Evolutionary conservation across 2,888 invertebrate genomes (phyloP).

Genomic region (Drosophila antonietae): DNA sequence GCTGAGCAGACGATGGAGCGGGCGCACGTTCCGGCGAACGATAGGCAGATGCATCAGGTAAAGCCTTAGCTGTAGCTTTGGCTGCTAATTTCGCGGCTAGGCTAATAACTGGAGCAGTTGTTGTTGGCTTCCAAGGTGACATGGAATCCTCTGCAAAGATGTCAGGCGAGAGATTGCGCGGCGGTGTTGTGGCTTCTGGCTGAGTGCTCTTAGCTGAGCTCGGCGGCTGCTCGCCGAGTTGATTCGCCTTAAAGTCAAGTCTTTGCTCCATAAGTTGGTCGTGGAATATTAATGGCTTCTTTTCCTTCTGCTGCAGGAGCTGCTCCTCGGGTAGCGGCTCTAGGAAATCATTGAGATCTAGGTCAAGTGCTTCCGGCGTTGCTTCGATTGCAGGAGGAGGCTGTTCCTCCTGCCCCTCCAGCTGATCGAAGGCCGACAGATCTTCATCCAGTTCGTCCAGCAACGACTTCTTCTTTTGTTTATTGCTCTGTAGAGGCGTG

Average conservation of each 20-base stretch:
- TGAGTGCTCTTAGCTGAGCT: neutral
- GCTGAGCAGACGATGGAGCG: constrained; percentile 9
- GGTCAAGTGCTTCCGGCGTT: constrained; percentile 54
- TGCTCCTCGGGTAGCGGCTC: constrained; percentile 85
- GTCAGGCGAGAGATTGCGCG: constrained; percentile 70
- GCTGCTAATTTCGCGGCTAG: constrained; percentile 61
- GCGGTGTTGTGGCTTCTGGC: constrained; percentile 6
- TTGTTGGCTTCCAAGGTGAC: constrained; percentile 50
- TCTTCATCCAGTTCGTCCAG: constrained; percentile 45
- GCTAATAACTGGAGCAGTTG: constrained; percentile 19
- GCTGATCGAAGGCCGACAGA: constrained; percentile 34
- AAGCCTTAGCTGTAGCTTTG: constrained; percentile 25
- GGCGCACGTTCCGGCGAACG: constrained; percentile 44
- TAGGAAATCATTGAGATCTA: constrained; percentile 85
- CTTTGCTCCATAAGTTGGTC: neutral
- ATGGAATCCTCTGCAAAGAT: constrained; percentile 69
- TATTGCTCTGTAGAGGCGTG: constrained; percentile 21
- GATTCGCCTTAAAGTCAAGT: neutral
- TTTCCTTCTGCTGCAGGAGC: constrained; percentile 41
- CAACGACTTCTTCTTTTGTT: constrained; percentile 13
- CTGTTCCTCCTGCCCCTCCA: constrained; percentile 11
- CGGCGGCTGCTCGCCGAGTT: neutral
- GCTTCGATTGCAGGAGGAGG: neutral
- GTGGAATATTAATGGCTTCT: neutral
- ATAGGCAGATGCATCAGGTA: neutral